These are phyloP conservation scores for Dryobates pubescens DNA, from an alignment of 2,797 vertebrate species.

Conservation along the genomic window DNA sequence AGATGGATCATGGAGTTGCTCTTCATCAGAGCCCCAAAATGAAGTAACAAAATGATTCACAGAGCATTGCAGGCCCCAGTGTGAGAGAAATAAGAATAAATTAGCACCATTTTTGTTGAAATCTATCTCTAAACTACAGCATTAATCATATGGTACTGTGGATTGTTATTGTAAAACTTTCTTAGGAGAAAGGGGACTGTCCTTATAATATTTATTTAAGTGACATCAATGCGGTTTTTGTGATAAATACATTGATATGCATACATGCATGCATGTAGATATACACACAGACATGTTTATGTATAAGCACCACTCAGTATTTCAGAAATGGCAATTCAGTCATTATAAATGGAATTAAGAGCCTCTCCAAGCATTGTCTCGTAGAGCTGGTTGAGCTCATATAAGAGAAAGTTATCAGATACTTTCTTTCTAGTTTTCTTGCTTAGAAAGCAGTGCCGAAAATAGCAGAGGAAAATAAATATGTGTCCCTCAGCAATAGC, in stretches of 20 bases:
- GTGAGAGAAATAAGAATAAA: neutral
- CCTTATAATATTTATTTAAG: neutral
- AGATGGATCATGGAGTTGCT: slow-evolving; percentile 12
- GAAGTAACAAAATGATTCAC: neutral
- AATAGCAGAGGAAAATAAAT: neutral
- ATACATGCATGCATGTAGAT: neutral
- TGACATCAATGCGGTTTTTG: neutral
- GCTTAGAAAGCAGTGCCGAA: neutral
- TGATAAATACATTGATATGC: accelerated
- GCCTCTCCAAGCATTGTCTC: neutral
- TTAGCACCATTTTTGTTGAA: neutral
- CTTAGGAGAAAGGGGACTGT: neutral
- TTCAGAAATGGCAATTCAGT: neutral
- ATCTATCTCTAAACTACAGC: neutral
- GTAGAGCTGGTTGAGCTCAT: neutral
- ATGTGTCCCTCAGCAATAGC: neutral
- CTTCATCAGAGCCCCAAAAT: slow-evolving; percentile 1
- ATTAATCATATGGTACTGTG: neutral
- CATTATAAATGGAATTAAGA: neutral
- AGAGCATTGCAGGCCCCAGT: neutral
- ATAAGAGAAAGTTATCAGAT: neutral
- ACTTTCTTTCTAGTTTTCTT: neutral
- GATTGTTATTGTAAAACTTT: neutral
- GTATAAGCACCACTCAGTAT: neutral
- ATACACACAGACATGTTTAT: neutral